Base-by-base conservation (phyloP, 2,113 vertebrate genomes). In the Lichenostomus cassidix region DNA sequence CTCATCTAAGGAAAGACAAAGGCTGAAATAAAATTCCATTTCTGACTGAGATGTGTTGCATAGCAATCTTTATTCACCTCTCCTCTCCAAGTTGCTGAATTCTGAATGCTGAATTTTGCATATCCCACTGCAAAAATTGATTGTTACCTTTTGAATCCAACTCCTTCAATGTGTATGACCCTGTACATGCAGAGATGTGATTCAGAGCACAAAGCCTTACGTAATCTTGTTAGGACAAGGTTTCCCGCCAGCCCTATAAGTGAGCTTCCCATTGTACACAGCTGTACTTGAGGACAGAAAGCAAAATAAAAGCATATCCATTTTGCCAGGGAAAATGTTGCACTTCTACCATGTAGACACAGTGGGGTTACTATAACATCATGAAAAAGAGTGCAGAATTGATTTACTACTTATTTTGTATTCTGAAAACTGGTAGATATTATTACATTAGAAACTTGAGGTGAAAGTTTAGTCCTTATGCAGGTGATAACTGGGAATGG, bases 101-200 rank as follows among this genome's bases (percentile, higher is more conserved):
- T n/a, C 12, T 39, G n/a, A n/a, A n/a, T 79, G 55, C 41, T 58
- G 25, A 88, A 84, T 59, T n/a, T 11, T 39, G 60, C 74, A 28
- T 6, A 64, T 7, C 3, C 33, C 74, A 64, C 25, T 59, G 64
- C 44, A 92, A 55, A 77, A 80, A 62, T 0, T 19, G 37, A 41
- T 76, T 12, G 4, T 16, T 75, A 47, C 22, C 60, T 52, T 70
- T 65, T 47, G 39, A 31, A 85, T 49, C 52, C 50, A 33, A 21
- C 52, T 63, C 44, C 56, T 52, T 67, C 47, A 31, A 3, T 9
- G 28, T 46, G 24, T 5, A 12, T 9, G 5, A 25, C 44, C 28
- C 50, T 65, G 8, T 5, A 33, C 0, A 1, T 24, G 55, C 68
- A 71, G n/a, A 64, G 49, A 64, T 5, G 7, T 1, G 12, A 39